Base-by-base conservation (phyloP, 2,113 vertebrate genomes). In the Dissostichus mawsoni region DNA sequence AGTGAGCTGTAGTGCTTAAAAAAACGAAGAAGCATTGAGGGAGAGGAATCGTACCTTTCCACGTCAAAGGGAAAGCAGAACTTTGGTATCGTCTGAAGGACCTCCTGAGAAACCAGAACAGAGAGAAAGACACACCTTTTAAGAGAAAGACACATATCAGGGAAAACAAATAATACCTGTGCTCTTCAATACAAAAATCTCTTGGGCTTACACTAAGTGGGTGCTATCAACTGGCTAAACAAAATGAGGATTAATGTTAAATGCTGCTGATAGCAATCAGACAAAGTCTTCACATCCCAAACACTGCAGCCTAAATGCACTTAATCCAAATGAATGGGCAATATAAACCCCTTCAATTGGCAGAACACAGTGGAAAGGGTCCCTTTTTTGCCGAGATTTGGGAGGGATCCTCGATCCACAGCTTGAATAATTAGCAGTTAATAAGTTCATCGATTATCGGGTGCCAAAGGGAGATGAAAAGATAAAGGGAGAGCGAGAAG, bases 1-100 rank as follows among this genome's bases (percentile, higher is more conserved):
- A 82, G 69, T 44, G 52, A 76, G 58, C 41, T 47, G 56, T 11
- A 25, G 23, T 64, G 29, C n/a, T 41, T 41, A 11, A 50, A 80
- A 69, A 82, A 82, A 91, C 23, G 51, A 51, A 66, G 83, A 84
- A 89, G 76, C 58, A 47, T 62, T 23, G 45, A 69, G 23, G 53
- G 59, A 81, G 78, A 76, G 84, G 84, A 86, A 84, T 75, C 86
- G 59, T 96, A 99, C 98, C 98, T 98, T 96, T 97, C 96, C 87
- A 98, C 44, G 59, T 99, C 98, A 94, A 99, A 99, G 71, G 98
- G 98, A 94, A 99, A 99, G 95, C 98, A 99, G 96, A 99, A 99
- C 96, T 97, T 99, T 67, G 98, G 97, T 90, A 99, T 92, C 0
- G 94, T 98, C 94, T 96, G 96, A 76, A 99, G 95, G 71, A 99